Conservation (phyloP, 2,113 vertebrate species). For the Geococcyx californianus region DNA sequence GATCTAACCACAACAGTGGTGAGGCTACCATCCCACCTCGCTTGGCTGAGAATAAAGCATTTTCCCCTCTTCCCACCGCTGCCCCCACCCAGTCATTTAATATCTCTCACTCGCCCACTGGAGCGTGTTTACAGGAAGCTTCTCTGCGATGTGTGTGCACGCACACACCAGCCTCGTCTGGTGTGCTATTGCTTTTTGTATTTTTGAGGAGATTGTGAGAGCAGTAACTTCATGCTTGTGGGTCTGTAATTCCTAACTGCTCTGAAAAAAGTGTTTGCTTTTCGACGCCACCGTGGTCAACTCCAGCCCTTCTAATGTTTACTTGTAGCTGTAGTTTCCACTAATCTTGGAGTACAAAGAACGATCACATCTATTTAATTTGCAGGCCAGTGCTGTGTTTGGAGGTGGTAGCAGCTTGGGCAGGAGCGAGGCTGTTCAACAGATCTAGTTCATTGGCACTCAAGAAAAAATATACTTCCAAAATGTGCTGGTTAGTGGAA, state of each 20-base stretch:
- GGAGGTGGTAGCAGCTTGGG: background rate
- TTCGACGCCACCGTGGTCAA: background rate
- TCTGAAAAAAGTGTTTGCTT: background rate
- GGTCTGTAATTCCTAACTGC: background rate
- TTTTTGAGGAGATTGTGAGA: background rate
- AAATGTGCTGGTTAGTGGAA: background rate
- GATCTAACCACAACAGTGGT: background rate
- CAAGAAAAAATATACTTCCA: background rate
- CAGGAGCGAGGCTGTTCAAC: background rate
- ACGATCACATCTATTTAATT: background rate
- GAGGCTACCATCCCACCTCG: fast-evolving
- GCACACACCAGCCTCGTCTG: background rate
- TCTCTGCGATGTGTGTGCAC: background rate
- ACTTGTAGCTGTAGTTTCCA: background rate
- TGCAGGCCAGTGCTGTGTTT: background rate
- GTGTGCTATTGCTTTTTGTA: fast-evolving
- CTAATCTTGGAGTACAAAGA: background rate
- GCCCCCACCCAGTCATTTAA: fast-evolving
- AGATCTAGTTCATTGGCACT: background rate
- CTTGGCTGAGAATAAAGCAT: background rate
- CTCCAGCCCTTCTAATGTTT: background rate
- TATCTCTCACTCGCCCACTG: fast-evolving
- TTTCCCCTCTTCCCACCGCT: background rate
- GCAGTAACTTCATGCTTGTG: background rate
- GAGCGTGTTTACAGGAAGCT: background rate